Evolutionary conservation across 2,888 invertebrate species (phyloP), one percentile per base, ranked within the genome.

Genomic region (Monopis laevigella): DNA sequence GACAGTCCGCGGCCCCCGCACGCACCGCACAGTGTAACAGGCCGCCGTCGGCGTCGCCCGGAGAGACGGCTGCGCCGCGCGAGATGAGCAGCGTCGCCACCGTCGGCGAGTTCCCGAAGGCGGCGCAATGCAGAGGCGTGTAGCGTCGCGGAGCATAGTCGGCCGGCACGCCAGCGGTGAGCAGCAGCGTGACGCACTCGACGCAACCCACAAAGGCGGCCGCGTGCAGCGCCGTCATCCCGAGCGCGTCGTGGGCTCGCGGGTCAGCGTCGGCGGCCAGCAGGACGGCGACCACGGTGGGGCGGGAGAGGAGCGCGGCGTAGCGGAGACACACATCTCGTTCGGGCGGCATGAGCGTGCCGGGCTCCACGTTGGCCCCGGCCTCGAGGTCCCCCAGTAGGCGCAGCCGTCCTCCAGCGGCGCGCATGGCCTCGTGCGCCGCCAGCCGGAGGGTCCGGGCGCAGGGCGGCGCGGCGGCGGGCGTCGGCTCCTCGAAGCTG

Each of bases 81-180:
- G 85, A 85, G 46, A 94, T 83, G 45, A 96, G 84, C 56, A 92
- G 84, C 65, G 87, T 87, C 42, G 91, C 89, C 10, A 92, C 92
- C 55, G 90, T 88, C 40, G 88, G 85, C 46, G 93, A 88, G 58
- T 94, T 92, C 10, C 94, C 92, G 69, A 93, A 93, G 21, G 94
- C 93, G 10, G 95, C 92, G 61, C 92, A 93, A 65, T 96, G 95
- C 44, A 96, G 82, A 1, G 95, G 93, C 34, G 90, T 89, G 60
- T 90, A 90, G 52, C 87, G 86, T 60, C 88, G 87, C 44, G 85
- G 84, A 57, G 86, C 84, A 39, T 85, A 82, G 67, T 89, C 88
- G 6, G 90, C 84, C 54, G 88, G 88, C 49, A 85, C 83, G 2
- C 88, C 89, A 53, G 86, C 84, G 18, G 84, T 69, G 35, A 92